A percentile compares a stretch with the other conserved stretches of the same genome.
These are phyloP conservation scores for Scalopus aquaticus DNA, from an alignment of 2,113 vertebrate species.

Conservation along the genomic window DNA sequence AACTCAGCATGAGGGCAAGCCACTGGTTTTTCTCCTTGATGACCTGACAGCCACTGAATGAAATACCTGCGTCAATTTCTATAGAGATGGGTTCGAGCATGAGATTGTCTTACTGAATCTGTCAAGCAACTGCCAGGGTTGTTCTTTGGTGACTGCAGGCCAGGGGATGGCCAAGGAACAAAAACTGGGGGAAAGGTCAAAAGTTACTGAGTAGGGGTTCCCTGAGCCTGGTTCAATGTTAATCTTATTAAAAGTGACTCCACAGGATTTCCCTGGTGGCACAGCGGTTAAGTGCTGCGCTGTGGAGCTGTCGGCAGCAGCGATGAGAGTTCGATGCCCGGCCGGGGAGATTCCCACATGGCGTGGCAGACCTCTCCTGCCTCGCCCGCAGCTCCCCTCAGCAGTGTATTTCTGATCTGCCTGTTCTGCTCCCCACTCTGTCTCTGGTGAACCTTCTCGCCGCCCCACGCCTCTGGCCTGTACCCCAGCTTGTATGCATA, in stretches of 20 bases:
- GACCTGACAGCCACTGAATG: conserved; percentile 76
- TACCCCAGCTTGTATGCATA: no score
- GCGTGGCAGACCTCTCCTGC: no score
- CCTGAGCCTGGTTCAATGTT: conserved; percentile 31
- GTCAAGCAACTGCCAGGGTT: conserved; percentile 82
- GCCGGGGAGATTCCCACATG: no score
- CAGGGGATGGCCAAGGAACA: conserved; percentile 74
- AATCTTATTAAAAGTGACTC: conserved; percentile 73
- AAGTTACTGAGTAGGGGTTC: conserved; percentile 54
- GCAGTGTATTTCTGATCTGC: no score
- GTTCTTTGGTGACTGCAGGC: conserved; percentile 86
- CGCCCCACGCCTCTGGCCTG: no score
- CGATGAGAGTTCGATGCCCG: no score
- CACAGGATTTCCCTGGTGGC: no score
- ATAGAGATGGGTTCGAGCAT: conserved; percentile 59
- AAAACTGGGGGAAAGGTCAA: conserved; percentile 66
- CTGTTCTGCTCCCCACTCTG: no score
- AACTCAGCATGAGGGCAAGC: conserved; percentile 81
- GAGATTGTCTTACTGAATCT: conserved; percentile 65
- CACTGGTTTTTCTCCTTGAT: conserved; percentile 52
- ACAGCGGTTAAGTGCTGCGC: no score
- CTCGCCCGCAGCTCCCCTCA: no score
- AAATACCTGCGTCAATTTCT: conserved; percentile 74
- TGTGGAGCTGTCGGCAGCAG: no score
- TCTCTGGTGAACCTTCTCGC: no score